Evolutionary conservation across 1,140 invertebrate genomes (phyloP), one percentile per base, ranked within the genome.

Genomic region (Zaprionus nigranus): DNA sequence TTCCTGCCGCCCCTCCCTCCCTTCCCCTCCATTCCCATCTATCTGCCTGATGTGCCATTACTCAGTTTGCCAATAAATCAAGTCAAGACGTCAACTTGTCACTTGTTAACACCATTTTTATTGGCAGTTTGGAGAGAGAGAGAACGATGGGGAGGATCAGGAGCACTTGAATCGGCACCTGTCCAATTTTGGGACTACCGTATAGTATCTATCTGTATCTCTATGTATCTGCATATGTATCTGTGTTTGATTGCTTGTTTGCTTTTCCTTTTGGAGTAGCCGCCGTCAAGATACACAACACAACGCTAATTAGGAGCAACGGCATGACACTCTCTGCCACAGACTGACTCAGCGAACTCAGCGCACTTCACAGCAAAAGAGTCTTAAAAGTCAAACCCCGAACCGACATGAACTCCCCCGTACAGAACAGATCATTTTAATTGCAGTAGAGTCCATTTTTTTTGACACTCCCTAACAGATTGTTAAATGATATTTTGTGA

Each of bases 31-130:
- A 3, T 6, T 24, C 40, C 20, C 22, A 3, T 9, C 2, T n/a
- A 3, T 9, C 2, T n/a, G n/a, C 6, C 51, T 28, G 46, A 28
- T 20, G 15, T 38, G 54, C 38, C 43, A 78, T 78, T 82, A 79
- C 43, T 75, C 82, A 69, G 38, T 63, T 62, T 64, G 65, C 72
- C 75, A 86, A 84, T 82, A 87, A 77, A 80, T 79, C 73, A 75
- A 71, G 61, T 80, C 71, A 75, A 87, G 64, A 68, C 66, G 75
- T 87, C 79, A 87, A 76, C 62, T 78, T 82, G 82, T 86, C 82
- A 79, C 59, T 82, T 82, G 82, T 86, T 86, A 86, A 82, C 82
- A 86, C 65, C 87, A 76, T 77, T 86, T 86, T 77, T 61, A 62
- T 28, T 26, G 24, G 22, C 24, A n/a, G 22, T 34, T 46, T 24